phyloP scores from a whole-genome alignment of 2,113 vertebrate species.

The Istiophorus platypterus region DNA sequence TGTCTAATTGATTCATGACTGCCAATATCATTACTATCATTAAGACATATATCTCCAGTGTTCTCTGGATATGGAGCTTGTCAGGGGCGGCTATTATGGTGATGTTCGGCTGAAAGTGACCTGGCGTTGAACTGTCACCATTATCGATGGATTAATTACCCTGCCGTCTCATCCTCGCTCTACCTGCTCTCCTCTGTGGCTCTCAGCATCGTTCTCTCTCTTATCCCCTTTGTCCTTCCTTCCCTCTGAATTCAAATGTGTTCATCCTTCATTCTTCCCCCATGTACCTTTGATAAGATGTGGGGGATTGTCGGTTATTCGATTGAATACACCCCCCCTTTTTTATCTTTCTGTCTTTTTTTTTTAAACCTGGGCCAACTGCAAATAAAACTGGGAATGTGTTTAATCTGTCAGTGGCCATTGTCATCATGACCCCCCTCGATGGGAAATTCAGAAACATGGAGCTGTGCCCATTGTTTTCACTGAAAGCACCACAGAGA shows the following conservation, averaged over 20 bases:
- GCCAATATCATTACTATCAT: constrained; percentile 61
- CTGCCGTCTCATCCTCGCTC: constrained; percentile 32
- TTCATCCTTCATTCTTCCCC: neutral
- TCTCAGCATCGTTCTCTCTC: neutral
- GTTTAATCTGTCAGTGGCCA: constrained; percentile 60
- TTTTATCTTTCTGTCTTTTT: neutral
- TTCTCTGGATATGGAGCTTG: constrained; percentile 54
- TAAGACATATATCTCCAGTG: constrained; percentile 46
- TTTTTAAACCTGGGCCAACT: constrained; percentile 10
- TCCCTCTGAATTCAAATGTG: constrained; percentile 51
- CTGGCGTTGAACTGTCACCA: constrained; percentile 63
- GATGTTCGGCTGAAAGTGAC: constrained; percentile 59
- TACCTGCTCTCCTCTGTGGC: constrained; percentile 23
- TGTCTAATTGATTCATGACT: constrained; percentile 69
- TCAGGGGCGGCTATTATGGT: constrained; percentile 65
- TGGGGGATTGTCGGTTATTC: constrained; percentile 8
- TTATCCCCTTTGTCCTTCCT: constrained; percentile 24
- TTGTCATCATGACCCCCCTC: constrained; percentile 46
- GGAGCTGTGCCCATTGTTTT: constrained; percentile 64
- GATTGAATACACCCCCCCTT: too few species aligned
- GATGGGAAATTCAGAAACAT: constrained; percentile 48
- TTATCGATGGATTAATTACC: constrained; percentile 71
- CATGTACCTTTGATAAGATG: constrained; percentile 10
- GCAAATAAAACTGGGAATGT: constrained; percentile 38
- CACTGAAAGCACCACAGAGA: constrained; percentile 35